A percentile compares a stretch with the other conserved stretches of the same genome.
Evolutionary conservation across 1,140 invertebrate species (phyloP).

Genomic region (Patella vulgata): DNA sequence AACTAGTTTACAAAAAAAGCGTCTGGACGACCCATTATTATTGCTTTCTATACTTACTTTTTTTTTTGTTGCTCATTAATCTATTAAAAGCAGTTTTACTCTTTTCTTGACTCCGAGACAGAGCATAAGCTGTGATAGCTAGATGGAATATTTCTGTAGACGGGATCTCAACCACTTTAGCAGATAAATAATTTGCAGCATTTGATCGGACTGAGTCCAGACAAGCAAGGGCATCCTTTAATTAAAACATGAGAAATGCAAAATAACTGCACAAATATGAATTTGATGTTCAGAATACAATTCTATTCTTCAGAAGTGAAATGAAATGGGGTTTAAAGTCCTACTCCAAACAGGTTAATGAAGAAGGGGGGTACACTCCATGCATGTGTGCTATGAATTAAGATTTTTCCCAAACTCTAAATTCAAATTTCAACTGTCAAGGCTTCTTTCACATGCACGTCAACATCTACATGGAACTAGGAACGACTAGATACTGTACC

Average conservation of each 20-base stretch:
- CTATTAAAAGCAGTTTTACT: slow-evolving; percentile 38
- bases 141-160: slow-evolving; percentile 46
- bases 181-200: slow-evolving; percentile 48
- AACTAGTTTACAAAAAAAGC: background rate
- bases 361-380: too few relatives aligned
- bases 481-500: too few relatives aligned
- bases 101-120: slow-evolving; percentile 48
- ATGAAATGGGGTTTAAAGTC: too few relatives aligned
- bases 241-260: slow-evolving; percentile 14
- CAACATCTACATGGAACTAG: too few relatives aligned
- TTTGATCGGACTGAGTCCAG: slow-evolving; percentile 41
- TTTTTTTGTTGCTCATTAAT: slow-evolving; percentile 38
- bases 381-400: too few relatives aligned
- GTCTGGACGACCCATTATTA: background rate
- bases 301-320: too few relatives aligned
- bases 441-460: too few relatives aligned
- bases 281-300: too few relatives aligned
- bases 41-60: slow-evolving; percentile 28
- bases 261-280: background rate
- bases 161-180: slow-evolving; percentile 26
- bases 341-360: too few relatives aligned
- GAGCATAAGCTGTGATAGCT: slow-evolving; percentile 55
- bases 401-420: too few relatives aligned
- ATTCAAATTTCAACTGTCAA: too few relatives aligned
- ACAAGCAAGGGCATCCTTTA: slow-evolving; percentile 48